Evolutionary conservation across 64 coral and sea anemone genomes (phyloP), one percentile per base, ranked within the genome.

Genomic region (Actinia equina): DNA sequence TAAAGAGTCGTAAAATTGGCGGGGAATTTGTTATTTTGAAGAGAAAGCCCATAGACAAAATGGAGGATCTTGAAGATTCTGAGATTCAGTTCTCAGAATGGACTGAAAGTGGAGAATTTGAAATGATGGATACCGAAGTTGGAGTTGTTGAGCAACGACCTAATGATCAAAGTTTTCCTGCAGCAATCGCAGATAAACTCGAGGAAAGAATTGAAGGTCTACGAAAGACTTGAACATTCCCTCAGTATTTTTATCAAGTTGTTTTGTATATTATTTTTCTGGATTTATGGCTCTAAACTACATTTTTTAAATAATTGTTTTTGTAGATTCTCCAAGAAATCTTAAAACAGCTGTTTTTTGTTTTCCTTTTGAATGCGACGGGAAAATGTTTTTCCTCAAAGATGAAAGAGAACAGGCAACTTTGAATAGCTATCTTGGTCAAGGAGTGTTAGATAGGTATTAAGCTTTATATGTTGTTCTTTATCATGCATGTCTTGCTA

Each of bases 31-130:
- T 82, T 51, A 52, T 53, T 82, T n/a, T 82, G 69, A 74, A 65
- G 69, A 79, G 44, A 20, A 12, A 6, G 0, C 13, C 11, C n/a
- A n/a, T n/a, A n/a, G n/a, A n/a, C 6, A 78, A 19, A 6, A 85
- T 85, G 83, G 83, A 85, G 53, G 83, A 85, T 43, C 18, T 57
- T 17, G 55, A 42, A 62, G 83, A 85, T 18, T 82, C 80, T 41
- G 83, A 85, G 16, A 57, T 85, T 85, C 30, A 59, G 83, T 85
- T 85, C 55, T 85, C 83, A 22, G 83, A 85, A 59, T 85, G 83
- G 83, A 57, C 52, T 52, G 83, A 85, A 57, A 85, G 83, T 44
- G 26, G 18, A 85, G 83, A 85, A 19, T 41, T 52, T 62, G 83
- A 85, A 44, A 22, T 85, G 4, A 85, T 85, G 83, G 83, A 85